These are phyloP conservation scores for Bombus fervidus DNA, from an alignment of 1,140 invertebrate genomes.

Conservation along the genomic window DNA sequence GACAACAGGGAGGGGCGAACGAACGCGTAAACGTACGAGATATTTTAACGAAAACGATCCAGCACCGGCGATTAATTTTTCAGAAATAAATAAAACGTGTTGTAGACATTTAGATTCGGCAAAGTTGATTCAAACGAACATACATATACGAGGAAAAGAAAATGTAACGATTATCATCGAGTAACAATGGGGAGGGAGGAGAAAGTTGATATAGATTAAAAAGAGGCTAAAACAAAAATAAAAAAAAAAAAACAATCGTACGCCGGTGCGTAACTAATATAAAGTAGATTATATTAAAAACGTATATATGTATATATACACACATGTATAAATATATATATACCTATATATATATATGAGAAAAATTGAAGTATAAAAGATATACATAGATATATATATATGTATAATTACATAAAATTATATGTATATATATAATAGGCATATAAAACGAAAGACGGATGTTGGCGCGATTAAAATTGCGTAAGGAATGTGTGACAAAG, in stretches of 20 bases:
- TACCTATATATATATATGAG: constrained; percentile 57
- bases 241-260: constrained; percentile 36
- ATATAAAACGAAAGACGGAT: constrained; percentile 55
- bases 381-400: constrained; percentile 58
- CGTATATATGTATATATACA: constrained; percentile 65
- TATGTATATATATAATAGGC: constrained; percentile 66
- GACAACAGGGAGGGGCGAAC: constrained; percentile 48
- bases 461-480: constrained; percentile 62
- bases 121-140: neutral
- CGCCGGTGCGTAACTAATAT: constrained; percentile 64
- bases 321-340: constrained; percentile 55
- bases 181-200: neutral
- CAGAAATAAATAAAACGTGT: neutral
- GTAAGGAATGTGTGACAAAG: constrained; percentile 52
- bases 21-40: constrained; percentile 10
- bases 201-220: neutral
- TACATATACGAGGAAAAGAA: neutral
- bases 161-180: neutral
- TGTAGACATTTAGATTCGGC: neutral
- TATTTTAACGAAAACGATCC: constrained; percentile 29
- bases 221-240: neutral
- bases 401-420: constrained; percentile 63
- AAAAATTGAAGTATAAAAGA: constrained; percentile 31
- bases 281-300: constrained; percentile 52
- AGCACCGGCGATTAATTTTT: constrained; percentile 49